A percentile compares a stretch with the other conserved stretches of the same genome.
Conservation (phyloP, 2,797 vertebrate species). For the Sebastes glaucus region DNA sequence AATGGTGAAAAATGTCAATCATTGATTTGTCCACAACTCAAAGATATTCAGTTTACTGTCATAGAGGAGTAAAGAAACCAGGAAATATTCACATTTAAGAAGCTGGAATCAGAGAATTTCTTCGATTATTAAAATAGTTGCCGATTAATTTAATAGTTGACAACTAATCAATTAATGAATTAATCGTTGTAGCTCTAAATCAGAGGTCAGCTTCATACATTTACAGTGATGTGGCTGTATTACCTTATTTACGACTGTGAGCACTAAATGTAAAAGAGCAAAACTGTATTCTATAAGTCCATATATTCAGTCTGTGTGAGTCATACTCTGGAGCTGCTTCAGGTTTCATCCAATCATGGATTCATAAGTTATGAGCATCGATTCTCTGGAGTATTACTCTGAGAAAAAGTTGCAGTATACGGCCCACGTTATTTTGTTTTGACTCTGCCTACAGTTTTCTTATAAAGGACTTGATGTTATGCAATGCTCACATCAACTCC, state of each 20-base stretch:
- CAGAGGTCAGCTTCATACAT: not conserved
- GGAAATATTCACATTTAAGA: too few relatives aligned
- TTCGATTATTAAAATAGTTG: rapidly evolving
- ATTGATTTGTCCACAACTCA: too few relatives aligned
- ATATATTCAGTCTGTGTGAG: conserved; percentile 30
- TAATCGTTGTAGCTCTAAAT: not conserved
- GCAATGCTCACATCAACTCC: conserved; percentile 10
- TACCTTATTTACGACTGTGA: not conserved
- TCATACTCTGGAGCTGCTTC: conserved; percentile 30
- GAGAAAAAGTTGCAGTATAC: conserved; percentile 24
- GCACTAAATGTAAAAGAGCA: conserved; percentile 1
- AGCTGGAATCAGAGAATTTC: too few relatives aligned
- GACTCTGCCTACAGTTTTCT: conserved; percentile 28
- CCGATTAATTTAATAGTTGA: too few relatives aligned
- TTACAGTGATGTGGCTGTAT: not conserved
- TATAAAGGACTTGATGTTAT: conserved; percentile 12
- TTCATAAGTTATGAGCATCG: conserved; percentile 14
- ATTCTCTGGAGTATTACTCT: conserved; percentile 23
- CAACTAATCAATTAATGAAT: not conserved
- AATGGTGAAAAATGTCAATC: too few relatives aligned
- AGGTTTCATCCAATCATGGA: conserved; percentile 35
- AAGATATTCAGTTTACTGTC: too few relatives aligned
- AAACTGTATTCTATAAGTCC: not conserved
- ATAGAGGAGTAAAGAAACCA: too few relatives aligned
- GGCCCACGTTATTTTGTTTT: conserved; percentile 32